phyloP scores from a whole-genome alignment of 1,140 invertebrate genomes.

The Pseudoatta argentina region DNA sequence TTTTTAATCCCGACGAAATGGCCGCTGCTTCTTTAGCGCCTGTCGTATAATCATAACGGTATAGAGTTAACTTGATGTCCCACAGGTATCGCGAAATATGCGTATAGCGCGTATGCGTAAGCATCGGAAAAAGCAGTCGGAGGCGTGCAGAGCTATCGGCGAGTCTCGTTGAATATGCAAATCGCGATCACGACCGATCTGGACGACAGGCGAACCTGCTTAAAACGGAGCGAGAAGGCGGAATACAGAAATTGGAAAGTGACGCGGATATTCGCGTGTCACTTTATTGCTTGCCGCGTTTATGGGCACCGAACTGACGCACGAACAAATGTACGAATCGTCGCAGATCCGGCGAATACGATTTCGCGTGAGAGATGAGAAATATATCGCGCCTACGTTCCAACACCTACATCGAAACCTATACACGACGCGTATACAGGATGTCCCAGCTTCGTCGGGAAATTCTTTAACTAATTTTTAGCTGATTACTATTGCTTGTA shows the following conservation, averaged over 20 bases:
- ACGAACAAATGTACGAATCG: slow-evolving; percentile 1
- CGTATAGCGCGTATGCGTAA: slow-evolving; percentile 23
- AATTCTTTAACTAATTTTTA: slow-evolving; percentile 17
- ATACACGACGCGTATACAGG: slow-evolving; percentile 4
- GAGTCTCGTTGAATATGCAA: slow-evolving; percentile 65
- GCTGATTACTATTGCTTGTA: neutral
- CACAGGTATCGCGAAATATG: slow-evolving; percentile 47
- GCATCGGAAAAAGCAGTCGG: slow-evolving; percentile 40
- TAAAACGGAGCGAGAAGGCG: slow-evolving; percentile 65
- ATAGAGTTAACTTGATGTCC: slow-evolving; percentile 51
- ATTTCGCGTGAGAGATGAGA: slow-evolving; percentile 70
- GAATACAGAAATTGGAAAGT: slow-evolving; percentile 70
- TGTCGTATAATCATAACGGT: slow-evolving; percentile 35
- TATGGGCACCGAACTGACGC: slow-evolving; percentile 8
- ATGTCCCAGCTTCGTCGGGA: neutral
- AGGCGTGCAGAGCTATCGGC: slow-evolving; percentile 61
- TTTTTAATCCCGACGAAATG: slow-evolving; percentile 6
- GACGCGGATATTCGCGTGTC: slow-evolving; percentile 20
- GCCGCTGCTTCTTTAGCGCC: neutral
- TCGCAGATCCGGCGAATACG: slow-evolving; percentile 55
- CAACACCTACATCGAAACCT: slow-evolving; percentile 78
- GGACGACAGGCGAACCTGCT: slow-evolving; percentile 37
- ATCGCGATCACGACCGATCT: slow-evolving; percentile 33
- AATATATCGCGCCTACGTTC: slow-evolving; percentile 78
- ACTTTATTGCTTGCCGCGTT: slow-evolving; percentile 13